Conservation (phyloP, 2,113 vertebrate species). For the Paradoxurus hermaphroditus region DNA sequence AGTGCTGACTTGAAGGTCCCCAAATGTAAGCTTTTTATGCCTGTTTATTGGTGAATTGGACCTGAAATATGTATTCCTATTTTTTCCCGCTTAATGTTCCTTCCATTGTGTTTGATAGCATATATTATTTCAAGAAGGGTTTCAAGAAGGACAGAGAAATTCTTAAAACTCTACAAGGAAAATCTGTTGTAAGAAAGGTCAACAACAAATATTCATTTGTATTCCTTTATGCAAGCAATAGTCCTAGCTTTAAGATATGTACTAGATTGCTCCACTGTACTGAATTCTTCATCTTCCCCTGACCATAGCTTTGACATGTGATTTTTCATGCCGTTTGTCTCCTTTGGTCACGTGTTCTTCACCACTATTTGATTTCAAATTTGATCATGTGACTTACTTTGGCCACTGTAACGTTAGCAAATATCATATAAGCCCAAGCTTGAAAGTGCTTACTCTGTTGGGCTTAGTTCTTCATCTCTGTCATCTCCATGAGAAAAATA, state of each 20-base stretch:
- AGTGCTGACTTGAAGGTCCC: neutral
- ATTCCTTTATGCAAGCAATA: neutral
- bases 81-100: neutral
- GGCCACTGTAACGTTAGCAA: neutral
- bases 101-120: neutral
- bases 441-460: neutral
- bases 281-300: neutral
- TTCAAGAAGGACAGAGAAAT: too few species aligned
- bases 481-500: neutral
- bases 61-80: conserved; percentile 2
- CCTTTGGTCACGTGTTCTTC: neutral
- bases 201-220: neutral
- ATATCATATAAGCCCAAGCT: neutral
- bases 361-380: neutral
- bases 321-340: neutral
- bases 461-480: neutral
- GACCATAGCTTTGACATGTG: neutral
- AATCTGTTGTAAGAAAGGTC: neutral
- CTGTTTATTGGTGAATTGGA: neutral
- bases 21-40: neutral
- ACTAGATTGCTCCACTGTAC: neutral
- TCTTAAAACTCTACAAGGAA: neutral
- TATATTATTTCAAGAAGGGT: neutral
- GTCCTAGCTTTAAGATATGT: neutral
- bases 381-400: neutral